These are phyloP conservation scores for Corvus moneduloides DNA, from an alignment of 2,113 vertebrate genomes.

Conservation along the genomic window DNA sequence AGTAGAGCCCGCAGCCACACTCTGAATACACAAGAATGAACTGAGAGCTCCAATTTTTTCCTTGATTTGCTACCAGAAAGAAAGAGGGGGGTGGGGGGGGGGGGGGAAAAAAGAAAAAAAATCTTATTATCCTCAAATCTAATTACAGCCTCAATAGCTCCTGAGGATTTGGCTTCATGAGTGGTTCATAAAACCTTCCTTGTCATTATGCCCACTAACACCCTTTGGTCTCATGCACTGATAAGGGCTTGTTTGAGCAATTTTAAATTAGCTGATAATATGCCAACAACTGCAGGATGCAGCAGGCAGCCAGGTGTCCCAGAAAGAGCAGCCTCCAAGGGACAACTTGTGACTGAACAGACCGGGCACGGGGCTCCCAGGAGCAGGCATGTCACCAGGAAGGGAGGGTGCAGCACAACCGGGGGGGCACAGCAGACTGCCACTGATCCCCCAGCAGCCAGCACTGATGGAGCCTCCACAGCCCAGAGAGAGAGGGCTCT, in stretches of 20 bases:
- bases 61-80: slow-evolving; percentile 19
- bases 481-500: not conserved
- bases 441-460: not conserved
- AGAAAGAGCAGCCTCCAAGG: not conserved
- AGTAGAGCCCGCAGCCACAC: not conserved
- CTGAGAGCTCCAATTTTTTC: not conserved
- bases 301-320: not conserved
- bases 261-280: slow-evolving; percentile 19
- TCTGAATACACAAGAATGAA: not conserved
- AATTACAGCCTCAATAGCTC: slow-evolving; percentile 30
- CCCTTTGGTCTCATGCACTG: not conserved
- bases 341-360: not conserved
- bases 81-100: not conserved
- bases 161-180: slow-evolving; percentile 14
- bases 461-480: not conserved
- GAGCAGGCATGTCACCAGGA: not conserved
- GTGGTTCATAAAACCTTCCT: not conserved
- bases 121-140: slow-evolving; percentile 26
- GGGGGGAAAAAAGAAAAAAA: not conserved
- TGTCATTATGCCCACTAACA: not conserved
- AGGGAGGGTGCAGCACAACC: not conserved
- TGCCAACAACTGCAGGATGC: not conserved
- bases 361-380: accelerated
- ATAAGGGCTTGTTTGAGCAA: not conserved
- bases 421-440: not conserved